phyloP scores from a whole-genome alignment of 2,113 vertebrate genomes.

The Campylomormyrus tamandua region DNA sequence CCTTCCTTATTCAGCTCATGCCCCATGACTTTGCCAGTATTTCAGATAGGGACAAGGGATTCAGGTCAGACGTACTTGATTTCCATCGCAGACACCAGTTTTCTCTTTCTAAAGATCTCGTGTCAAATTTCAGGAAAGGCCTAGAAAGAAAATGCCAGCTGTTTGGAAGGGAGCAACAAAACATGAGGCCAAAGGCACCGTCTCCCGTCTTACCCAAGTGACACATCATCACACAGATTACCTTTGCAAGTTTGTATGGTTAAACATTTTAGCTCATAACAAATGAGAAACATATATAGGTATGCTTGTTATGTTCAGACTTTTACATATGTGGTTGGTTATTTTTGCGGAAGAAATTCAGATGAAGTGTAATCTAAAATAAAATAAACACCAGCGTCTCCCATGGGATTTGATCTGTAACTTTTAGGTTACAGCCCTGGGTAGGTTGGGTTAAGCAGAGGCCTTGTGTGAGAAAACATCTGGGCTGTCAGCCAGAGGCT shows the following conservation, averaged over 20 bases:
- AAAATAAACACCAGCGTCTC: not conserved
- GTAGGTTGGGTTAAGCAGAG: not conserved
- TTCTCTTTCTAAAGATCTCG: not conserved
- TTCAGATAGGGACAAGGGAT: not conserved
- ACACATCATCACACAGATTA: not conserved
- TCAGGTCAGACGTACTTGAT: constrained; percentile 2
- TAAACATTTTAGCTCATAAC: not conserved
- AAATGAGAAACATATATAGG: not conserved
- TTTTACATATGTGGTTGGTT: not conserved
- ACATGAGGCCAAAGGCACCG: not conserved
- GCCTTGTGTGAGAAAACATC: not conserved
- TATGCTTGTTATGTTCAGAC: not conserved
- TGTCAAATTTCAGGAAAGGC: constrained; percentile 2
- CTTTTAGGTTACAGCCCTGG: not conserved
- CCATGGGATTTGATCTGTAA: not conserved
- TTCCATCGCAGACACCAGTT: not conserved
- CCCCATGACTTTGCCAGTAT: not conserved
- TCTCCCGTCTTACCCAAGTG: not conserved
- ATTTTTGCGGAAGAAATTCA: not conserved
- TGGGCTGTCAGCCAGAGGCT: not conserved
- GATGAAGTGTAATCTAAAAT: not conserved
- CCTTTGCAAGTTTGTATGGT: not conserved
- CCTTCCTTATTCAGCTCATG: not conserved
- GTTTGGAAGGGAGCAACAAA: not conserved
- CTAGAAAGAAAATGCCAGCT: not conserved